These are phyloP conservation scores for Mythimna pallens DNA, from an alignment of 2,888 invertebrate genomes.

Conservation along the genomic window DNA sequence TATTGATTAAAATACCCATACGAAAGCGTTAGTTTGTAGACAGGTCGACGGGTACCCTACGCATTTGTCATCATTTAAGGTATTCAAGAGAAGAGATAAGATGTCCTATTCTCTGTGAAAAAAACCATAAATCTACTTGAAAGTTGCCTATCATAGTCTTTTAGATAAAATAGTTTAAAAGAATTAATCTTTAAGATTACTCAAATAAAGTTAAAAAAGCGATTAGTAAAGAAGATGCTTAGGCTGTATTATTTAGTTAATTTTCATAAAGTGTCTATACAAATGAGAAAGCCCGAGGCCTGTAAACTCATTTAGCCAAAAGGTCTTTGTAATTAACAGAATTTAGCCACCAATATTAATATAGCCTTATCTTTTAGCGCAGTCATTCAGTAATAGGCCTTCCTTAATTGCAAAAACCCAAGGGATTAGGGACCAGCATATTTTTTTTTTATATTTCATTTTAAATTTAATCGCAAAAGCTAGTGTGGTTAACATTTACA, in stretches of 20 bases:
- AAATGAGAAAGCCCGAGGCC: slow-evolving; percentile 8
- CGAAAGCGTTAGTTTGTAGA: neutral
- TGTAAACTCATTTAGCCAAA: slow-evolving; percentile 46
- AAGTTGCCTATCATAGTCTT: neutral
- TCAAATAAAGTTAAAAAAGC: neutral
- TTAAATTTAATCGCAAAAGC: neutral
- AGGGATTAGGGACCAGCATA: slow-evolving; percentile 11
- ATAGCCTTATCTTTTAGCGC: slow-evolving; percentile 49
- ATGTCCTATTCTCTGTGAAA: neutral
- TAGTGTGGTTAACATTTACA: neutral
- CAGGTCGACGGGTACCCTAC: neutral
- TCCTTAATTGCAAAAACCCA: slow-evolving; percentile 26
- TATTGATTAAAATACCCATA: neutral
- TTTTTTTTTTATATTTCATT: slow-evolving; percentile 1
- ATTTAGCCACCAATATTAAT: slow-evolving; percentile 47
- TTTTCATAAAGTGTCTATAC: slow-evolving; percentile 17
- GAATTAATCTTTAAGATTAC: neutral
- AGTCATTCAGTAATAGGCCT: slow-evolving; percentile 28
- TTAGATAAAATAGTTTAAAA: no score
- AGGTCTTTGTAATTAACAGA: slow-evolving; percentile 56
- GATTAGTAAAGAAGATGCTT: neutral
- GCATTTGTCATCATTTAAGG: slow-evolving; percentile 3
- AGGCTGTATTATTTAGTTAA: slow-evolving; percentile 10
- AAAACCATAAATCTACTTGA: neutral
- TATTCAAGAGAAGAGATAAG: neutral